Evolutionary conservation across 2,888 invertebrate genomes (phyloP).

Genomic region (Merodon equestris): DNA sequence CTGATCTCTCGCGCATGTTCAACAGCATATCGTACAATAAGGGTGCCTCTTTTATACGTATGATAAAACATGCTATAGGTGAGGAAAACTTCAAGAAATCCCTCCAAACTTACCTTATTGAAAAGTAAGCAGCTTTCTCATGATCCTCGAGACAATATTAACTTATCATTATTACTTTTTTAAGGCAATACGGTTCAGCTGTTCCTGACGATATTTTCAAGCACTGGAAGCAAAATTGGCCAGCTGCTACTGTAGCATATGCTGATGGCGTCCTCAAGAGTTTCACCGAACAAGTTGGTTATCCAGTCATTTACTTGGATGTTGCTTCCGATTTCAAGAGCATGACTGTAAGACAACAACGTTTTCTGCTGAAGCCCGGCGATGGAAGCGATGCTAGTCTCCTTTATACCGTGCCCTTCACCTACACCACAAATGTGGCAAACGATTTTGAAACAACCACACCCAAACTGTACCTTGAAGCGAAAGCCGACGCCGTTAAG

Average conservation of each 20-base stretch:
- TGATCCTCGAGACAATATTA: neutral
- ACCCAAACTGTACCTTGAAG: slow-evolving; percentile 72
- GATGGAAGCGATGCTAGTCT: slow-evolving; percentile 70
- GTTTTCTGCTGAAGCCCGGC: slow-evolving; percentile 73
- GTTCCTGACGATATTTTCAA: slow-evolving; percentile 80
- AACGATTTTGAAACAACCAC: slow-evolving; percentile 71
- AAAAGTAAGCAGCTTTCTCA: slow-evolving; percentile 71
- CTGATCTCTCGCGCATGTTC: slow-evolving; percentile 83
- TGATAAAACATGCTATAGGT: slow-evolving; percentile 84
- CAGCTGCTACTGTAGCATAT: slow-evolving; percentile 72
- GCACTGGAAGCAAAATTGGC: slow-evolving; percentile 77
- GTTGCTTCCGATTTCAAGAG: slow-evolving; percentile 57
- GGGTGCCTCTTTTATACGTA: slow-evolving; percentile 83
- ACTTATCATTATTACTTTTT: too few relatives aligned
- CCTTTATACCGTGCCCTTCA: slow-evolving; percentile 75
- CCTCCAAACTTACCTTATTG: slow-evolving; percentile 81
- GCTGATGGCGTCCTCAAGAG: slow-evolving; percentile 76
- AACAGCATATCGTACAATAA: slow-evolving; percentile 85
- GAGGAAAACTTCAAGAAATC: slow-evolving; percentile 80
- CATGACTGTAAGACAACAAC: slow-evolving; percentile 73
- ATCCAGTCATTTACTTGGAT: slow-evolving; percentile 82
- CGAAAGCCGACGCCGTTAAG: accelerated
- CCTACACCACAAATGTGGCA: slow-evolving; percentile 72
- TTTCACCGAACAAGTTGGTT: slow-evolving; percentile 85
- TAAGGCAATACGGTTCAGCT: slow-evolving; percentile 74